phyloP scores from a whole-genome alignment of 2,797 vertebrate species.

The Pogonophryne albipinna region DNA sequence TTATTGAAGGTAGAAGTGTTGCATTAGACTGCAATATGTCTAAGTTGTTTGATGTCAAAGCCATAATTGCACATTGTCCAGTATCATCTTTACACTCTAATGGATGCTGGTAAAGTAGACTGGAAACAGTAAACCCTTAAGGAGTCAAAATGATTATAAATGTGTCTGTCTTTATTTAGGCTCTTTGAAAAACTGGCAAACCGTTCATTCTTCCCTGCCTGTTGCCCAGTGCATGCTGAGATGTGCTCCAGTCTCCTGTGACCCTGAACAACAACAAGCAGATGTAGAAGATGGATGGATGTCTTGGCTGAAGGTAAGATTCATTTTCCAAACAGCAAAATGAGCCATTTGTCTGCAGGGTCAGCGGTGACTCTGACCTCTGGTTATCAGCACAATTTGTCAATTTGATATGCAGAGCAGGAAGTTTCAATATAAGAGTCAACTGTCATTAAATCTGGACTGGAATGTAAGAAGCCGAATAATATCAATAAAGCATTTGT shows the following conservation, averaged over 20 bases:
- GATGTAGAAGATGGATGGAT: conserved; percentile 63
- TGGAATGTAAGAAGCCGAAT: conserved; percentile 1
- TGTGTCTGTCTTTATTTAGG: conserved; percentile 17
- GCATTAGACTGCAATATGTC: neutral
- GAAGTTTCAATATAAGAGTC: conserved; percentile 38
- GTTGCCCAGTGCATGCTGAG: conserved; percentile 21
- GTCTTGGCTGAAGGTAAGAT: conserved; percentile 58
- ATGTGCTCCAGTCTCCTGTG: conserved; percentile 36
- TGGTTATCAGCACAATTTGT: conserved; percentile 53
- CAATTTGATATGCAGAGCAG: conserved; percentile 55
- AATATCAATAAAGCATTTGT: conserved; percentile 18
- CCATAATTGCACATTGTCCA: neutral
- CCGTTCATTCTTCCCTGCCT: conserved; percentile 3
- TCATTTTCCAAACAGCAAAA: conserved; percentile 57
- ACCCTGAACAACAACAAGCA: conserved; percentile 52
- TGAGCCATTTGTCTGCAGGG: conserved; percentile 67
- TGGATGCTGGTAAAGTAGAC: conserved; percentile 2
- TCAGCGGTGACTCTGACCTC: conserved; percentile 61
- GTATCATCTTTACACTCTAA: neutral
- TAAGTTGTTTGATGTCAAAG: neutral
- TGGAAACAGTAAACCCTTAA: neutral
- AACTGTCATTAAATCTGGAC: conserved; percentile 23
- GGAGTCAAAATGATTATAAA: conserved; percentile 14
- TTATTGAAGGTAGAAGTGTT: conserved; percentile 2
- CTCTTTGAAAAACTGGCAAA: conserved; percentile 18